Evolutionary conservation across 2,113 vertebrate genomes (phyloP).

Genomic region (Larimichthys crocea): DNA sequence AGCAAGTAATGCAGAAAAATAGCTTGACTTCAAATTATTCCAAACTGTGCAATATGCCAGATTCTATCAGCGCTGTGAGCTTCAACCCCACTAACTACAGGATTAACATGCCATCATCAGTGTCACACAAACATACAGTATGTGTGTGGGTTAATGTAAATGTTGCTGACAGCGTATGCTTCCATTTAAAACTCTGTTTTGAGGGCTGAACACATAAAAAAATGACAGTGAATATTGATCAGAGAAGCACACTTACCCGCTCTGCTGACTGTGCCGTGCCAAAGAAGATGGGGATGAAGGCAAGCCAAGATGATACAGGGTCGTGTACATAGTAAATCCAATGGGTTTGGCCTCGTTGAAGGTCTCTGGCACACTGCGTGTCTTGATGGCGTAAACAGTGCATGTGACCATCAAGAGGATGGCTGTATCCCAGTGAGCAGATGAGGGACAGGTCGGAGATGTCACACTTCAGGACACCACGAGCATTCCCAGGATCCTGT

Average conservation of each 20-base stretch:
- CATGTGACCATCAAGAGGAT: slow-evolving; percentile 99
- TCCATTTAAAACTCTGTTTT: slow-evolving; percentile 25
- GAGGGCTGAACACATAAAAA: slow-evolving; percentile 37
- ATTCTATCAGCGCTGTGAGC: background rate
- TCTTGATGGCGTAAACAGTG: slow-evolving; percentile 99
- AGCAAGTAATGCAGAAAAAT: no score
- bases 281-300: slow-evolving; percentile 99
- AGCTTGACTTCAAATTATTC: no score
- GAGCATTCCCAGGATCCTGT: slow-evolving; percentile 90
- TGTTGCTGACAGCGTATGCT: slow-evolving; percentile 31
- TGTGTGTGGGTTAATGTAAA: background rate
- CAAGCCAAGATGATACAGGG: slow-evolving; percentile 99
- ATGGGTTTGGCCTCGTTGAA: slow-evolving; percentile 99
- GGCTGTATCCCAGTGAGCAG: slow-evolving; percentile 97
- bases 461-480: slow-evolving; percentile 96
- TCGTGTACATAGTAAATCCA: slow-evolving; percentile 99
- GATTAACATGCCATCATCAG: background rate
- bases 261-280: slow-evolving; percentile 97
- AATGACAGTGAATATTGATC: slow-evolving; percentile 38
- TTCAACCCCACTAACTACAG: background rate
- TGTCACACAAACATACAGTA: background rate
- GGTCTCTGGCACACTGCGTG: slow-evolving; percentile 95
- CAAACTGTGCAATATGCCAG: background rate
- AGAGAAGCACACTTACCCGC: slow-evolving; percentile 88
- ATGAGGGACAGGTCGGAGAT: slow-evolving; percentile 98